These are phyloP conservation scores for Sphyrna mokarran DNA, from an alignment of 2,113 vertebrate species.

Conservation along the genomic window DNA sequence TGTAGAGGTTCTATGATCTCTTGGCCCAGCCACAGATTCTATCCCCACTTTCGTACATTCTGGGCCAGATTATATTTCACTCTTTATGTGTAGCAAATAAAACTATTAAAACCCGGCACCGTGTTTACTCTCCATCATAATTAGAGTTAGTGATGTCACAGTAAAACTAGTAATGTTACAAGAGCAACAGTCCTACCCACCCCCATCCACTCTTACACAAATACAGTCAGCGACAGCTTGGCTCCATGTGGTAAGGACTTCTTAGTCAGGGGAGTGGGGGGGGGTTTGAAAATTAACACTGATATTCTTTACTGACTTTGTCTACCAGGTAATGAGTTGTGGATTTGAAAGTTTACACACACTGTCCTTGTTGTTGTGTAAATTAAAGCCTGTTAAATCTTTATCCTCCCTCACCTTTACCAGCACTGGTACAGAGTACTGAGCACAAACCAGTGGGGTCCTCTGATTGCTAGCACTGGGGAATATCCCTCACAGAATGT, in stretches of 20 bases:
- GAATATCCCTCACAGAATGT: not conserved
- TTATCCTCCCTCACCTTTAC: not conserved
- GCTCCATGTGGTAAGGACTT: not conserved
- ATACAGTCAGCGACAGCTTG: not conserved
- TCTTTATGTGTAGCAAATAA: not conserved
- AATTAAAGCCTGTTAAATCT: not conserved
- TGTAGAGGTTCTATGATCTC: not conserved
- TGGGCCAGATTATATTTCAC: not conserved
- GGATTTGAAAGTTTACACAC: not conserved
- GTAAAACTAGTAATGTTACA: not conserved
- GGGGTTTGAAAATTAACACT: not conserved
- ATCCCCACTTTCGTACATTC: not conserved
- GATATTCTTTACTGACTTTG: not conserved
- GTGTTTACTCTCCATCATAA: not conserved
- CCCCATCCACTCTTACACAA: not conserved
- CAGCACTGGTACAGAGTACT: not conserved
- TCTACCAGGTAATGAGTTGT: not conserved
- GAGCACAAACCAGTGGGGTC: not conserved
- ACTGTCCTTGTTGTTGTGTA: not conserved
- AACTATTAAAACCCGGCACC: not conserved
- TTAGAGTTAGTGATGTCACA: not conserved
- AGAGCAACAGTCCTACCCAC: not conserved
- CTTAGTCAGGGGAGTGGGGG: not conserved
- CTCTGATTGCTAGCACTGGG: not conserved
- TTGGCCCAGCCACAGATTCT: not conserved